Evolutionary conservation across 2,797 vertebrate species (phyloP), one percentile per base, ranked within the genome.

Genomic region (Channa striata): DNA sequence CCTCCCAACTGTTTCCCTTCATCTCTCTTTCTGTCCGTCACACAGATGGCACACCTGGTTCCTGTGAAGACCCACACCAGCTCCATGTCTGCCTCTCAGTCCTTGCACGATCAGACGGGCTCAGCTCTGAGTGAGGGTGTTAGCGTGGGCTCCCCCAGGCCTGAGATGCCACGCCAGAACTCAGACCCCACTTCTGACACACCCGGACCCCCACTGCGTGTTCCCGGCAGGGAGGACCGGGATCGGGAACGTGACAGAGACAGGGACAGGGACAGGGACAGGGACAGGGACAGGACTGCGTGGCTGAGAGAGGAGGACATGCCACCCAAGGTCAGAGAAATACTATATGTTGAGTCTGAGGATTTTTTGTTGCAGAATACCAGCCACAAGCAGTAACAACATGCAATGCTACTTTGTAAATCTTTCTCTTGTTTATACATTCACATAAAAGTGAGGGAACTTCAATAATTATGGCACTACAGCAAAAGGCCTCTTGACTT

Each of bases 141-240:
- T 3, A 91, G 92, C 43, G 88, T 92, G 63, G 93, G 87, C 69
- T 94, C 96, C 75, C 95, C 97, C 47, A 95, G 96, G 54, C 94
- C 94, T 1, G 96, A 98, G 88, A 97, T 99, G 94, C 97, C 97
- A 16, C 96, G 96, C 56, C 97, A 99, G 92, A 98, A 98, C 93
- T 98, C 97, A 0, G 97, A 99, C 89, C 97, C 97, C 86, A 97
- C 96, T 46, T 97, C 97, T 17, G 97, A 99, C 91, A 96, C 95
- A 67, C 96, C 95, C 17, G 94, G 95, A 84, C 93, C 95, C 60
- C 94, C 96, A 62, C 83, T 93, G 85, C 91, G 94, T 81, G 23
- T 92, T 91, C 59, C 76, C 13, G 77, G 76, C 58, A 89, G 90
- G 36, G 93, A 95, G 21, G 96, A 98, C 76, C 95, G 97, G 82